These are phyloP conservation scores for Sesamia inferens DNA, from an alignment of 2,888 invertebrate genomes.

Conservation along the genomic window DNA sequence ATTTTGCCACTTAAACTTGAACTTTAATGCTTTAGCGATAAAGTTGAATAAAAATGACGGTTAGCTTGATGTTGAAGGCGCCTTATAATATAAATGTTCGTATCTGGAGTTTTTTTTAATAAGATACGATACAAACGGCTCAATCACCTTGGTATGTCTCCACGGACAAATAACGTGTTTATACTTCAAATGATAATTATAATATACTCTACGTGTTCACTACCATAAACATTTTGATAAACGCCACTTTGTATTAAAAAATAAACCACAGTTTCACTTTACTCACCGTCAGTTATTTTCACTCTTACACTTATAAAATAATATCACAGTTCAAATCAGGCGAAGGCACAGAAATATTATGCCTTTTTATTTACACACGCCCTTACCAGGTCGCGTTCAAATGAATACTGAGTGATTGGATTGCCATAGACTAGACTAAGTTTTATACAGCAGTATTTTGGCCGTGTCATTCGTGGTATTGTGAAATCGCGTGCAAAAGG, in stretches of 20 bases:
- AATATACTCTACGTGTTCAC: constrained; percentile 10
- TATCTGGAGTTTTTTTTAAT: not conserved
- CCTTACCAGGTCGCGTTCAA: constrained; percentile 25
- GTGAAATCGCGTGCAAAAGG: constrained; percentile 27
- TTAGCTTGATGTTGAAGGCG: no score
- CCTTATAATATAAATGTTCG: not conserved
- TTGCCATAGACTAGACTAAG: constrained; percentile 24
- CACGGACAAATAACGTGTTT: constrained; percentile 46
- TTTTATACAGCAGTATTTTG: constrained; percentile 45
- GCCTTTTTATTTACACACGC: constrained; percentile 47
- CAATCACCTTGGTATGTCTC: constrained; percentile 38
- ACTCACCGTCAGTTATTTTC: constrained; percentile 60
- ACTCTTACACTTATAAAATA: constrained; percentile 60
- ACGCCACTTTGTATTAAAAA: constrained; percentile 10
- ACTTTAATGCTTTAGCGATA: no score
- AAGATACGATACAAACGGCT: constrained; percentile 9
- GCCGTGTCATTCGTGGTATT: constrained; percentile 39
- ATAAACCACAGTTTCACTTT: constrained; percentile 26
- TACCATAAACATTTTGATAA: constrained; percentile 19
- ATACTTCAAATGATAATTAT: constrained; percentile 22
- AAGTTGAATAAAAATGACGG: no score
- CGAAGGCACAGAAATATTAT: constrained; percentile 29
- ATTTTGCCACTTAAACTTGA: no score
- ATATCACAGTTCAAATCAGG: constrained; percentile 66
- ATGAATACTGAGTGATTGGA: constrained; percentile 46